Conservation (phyloP, 2,888 invertebrate species). For the Pachydiplax longipennis region DNA sequence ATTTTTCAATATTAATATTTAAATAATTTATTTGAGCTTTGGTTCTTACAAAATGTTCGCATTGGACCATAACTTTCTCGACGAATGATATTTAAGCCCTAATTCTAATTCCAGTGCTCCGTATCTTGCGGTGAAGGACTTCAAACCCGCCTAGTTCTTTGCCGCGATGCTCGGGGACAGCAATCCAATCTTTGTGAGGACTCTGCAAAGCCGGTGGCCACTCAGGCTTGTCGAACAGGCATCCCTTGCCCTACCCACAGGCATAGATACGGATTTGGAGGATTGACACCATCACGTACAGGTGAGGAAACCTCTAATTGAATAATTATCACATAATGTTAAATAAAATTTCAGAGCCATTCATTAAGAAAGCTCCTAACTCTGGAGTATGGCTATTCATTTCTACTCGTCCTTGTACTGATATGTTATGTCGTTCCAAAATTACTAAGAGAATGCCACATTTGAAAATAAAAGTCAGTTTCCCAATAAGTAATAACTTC, state of each 20-base stretch:
- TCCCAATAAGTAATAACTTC: too few species aligned
- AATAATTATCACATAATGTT: not conserved
- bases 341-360: too few species aligned
- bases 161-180: slow-evolving; percentile 66
- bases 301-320: not conserved
- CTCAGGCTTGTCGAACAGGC: slow-evolving; percentile 77
- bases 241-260: slow-evolving; percentile 69
- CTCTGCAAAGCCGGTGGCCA: slow-evolving; percentile 71
- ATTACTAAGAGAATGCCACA: too few species aligned
- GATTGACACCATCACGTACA: not conserved
- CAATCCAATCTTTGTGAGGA: slow-evolving; percentile 71
- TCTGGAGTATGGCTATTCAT: too few species aligned
- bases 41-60: not conserved
- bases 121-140: slow-evolving; percentile 89
- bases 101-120: slow-evolving; percentile 75
- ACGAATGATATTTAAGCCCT: too few species aligned
- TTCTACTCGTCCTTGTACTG: too few species aligned
- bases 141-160: slow-evolving; percentile 82
- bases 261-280: slow-evolving; percentile 19
- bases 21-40: not conserved
- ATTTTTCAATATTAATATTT: too few species aligned
- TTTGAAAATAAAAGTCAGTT: too few species aligned
- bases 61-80: not conserved
- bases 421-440: too few species aligned
- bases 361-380: too few species aligned